Conservation (phyloP, 1,140 invertebrate genomes). For the Polypedilum pembai region DNA sequence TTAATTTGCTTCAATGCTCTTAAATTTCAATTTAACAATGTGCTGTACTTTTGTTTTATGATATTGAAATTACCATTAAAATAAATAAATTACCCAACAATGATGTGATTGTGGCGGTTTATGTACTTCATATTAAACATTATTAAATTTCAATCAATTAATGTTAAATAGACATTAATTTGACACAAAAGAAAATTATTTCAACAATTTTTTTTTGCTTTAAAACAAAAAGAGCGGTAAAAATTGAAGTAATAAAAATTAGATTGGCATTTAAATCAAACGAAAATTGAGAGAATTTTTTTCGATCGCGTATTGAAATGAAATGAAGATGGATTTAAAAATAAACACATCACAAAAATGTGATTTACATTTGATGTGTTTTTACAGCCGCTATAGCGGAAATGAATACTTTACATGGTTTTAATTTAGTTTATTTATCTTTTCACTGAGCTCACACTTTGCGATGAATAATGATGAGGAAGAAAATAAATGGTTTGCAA, state of each 20-base stretch:
- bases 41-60: no score
- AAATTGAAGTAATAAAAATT: background rate
- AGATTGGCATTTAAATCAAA: background rate
- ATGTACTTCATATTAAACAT: no score
- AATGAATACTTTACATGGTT: constrained; percentile 3
- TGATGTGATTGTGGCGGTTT: no score
- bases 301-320: background rate
- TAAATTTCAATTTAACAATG: no score
- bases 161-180: background rate
- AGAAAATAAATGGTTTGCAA: background rate
- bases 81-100: no score
- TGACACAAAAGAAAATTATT: background rate
- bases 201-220: background rate
- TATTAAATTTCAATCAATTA: background rate
- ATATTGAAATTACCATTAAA: no score
- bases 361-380: background rate
- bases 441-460: background rate
- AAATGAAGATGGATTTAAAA: background rate
- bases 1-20: no score
- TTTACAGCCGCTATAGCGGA: constrained; percentile 1
- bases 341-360: background rate
- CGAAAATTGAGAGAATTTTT: background rate
- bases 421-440: background rate
- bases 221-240: background rate
- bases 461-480: background rate